phyloP scores from a whole-genome alignment of 2,888 invertebrate genomes.

The Phengaris alcon region DNA sequence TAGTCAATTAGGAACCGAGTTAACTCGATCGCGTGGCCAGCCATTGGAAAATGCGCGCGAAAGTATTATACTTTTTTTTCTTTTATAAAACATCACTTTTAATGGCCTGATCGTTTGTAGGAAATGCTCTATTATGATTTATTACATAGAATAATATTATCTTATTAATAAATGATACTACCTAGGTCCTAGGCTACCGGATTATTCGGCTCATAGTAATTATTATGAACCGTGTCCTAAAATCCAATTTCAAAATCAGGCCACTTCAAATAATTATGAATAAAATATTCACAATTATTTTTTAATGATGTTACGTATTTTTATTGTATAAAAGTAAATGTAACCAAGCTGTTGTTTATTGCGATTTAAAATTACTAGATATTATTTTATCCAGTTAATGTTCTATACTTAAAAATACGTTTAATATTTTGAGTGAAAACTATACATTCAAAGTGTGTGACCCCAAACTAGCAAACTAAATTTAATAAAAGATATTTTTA shows the following conservation, averaged over 20 bases:
- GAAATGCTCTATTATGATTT: conserved; percentile 13
- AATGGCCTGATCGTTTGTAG: conserved; percentile 12
- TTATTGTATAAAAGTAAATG: background rate
- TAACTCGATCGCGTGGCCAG: conserved; percentile 38
- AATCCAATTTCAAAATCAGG: background rate
- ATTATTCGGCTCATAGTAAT: background rate
- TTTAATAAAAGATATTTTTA: too few relatives aligned
- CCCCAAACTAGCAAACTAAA: background rate
- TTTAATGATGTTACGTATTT: background rate
- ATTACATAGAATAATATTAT: background rate
- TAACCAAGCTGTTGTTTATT: too few relatives aligned
- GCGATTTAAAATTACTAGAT: too few relatives aligned
- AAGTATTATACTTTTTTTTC: conserved; percentile 36
- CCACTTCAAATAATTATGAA: background rate
- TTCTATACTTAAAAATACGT: too few relatives aligned
- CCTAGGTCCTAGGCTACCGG: background rate
- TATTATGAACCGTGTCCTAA: background rate
- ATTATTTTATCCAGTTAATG: too few relatives aligned
- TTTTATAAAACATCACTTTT: conserved; percentile 25
- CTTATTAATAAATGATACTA: background rate
- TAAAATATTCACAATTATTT: background rate
- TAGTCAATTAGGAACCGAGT: conserved; percentile 35
- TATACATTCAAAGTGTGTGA: background rate
- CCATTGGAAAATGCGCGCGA: conserved; percentile 42
- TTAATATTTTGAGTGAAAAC: too few relatives aligned